phyloP scores from a whole-genome alignment of 2,113 vertebrate species.

The Bufo bufo region DNA sequence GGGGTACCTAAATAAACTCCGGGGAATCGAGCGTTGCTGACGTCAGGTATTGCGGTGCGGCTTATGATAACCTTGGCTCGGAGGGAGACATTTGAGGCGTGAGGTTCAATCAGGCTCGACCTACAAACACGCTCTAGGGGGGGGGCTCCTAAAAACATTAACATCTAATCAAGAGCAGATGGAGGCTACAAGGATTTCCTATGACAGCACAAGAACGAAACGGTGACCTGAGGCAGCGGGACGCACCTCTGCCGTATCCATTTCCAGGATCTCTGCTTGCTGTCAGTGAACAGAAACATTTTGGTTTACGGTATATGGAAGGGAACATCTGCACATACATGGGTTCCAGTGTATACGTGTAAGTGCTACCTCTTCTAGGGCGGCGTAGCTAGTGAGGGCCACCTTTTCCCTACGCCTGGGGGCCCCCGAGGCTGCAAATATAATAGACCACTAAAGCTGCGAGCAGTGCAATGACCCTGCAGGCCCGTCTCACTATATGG shows the following conservation, averaged over 20 bases:
- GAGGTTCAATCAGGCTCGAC: not conserved
- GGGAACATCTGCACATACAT: too few relatives aligned
- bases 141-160: slow-evolving; percentile 10
- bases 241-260: not conserved
- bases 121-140: not conserved
- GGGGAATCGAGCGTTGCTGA: not conserved
- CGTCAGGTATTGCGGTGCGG: not conserved
- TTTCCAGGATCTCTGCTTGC: not conserved
- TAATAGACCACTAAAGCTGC: too few relatives aligned
- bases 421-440: too few relatives aligned
- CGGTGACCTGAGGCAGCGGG: not conserved
- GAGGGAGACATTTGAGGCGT: not conserved
- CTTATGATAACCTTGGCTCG: not conserved
- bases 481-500: too few relatives aligned
- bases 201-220: slow-evolving; percentile 5
- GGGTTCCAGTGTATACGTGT: too few relatives aligned
- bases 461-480: too few relatives aligned
- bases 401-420: too few relatives aligned
- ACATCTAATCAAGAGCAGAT: slow-evolving; percentile 30
- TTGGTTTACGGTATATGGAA: not conserved
- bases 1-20: not conserved
- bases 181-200: not conserved
- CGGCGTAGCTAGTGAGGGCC: too few relatives aligned
- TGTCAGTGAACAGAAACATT: not conserved
- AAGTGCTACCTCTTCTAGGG: too few relatives aligned